phyloP scores from a whole-genome alignment of 2,888 invertebrate species.

The Drosophila paramelanica region DNA sequence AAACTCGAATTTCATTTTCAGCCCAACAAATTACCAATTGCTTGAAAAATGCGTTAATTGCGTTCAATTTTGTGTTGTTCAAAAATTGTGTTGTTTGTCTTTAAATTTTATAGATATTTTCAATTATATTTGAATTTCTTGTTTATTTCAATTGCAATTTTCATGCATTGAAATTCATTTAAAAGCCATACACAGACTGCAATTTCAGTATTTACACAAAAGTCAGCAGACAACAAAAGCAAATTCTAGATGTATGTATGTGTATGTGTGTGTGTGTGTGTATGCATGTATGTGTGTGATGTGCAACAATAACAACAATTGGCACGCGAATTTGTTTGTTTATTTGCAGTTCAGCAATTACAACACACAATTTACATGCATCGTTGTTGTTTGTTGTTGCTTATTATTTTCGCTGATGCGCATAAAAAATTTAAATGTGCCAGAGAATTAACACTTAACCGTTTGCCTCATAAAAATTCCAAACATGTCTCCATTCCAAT shows the following conservation, averaged over 20 bases:
- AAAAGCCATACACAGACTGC: slow-evolving; percentile 29
- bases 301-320: slow-evolving; percentile 36
- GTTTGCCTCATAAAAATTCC: slow-evolving; percentile 21
- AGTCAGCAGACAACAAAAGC: slow-evolving; percentile 21
- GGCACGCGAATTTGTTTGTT: slow-evolving; percentile 40
- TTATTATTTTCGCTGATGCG: slow-evolving; percentile 29
- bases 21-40: background rate
- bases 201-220: slow-evolving; percentile 22
- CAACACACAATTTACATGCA: slow-evolving; percentile 31
- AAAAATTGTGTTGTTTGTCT: background rate
- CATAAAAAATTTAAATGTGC: slow-evolving; percentile 16
- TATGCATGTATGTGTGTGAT: slow-evolving; percentile 1
- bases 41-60: too few relatives aligned
- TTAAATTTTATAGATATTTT: slow-evolving; percentile 1
- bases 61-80: background rate
- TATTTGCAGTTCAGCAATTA: slow-evolving; percentile 47
- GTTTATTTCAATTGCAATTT: slow-evolving; percentile 4
- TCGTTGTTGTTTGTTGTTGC: slow-evolving; percentile 7
- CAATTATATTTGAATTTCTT: background rate
- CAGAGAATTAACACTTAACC: slow-evolving; percentile 19
- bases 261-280: background rate
- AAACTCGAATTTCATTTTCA: slow-evolving; percentile 7
- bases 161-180: slow-evolving; percentile 30
- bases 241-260: background rate
- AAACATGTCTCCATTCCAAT: slow-evolving; percentile 12